These are phyloP conservation scores for Anguilla marmorata DNA, from an alignment of 2,797 vertebrate species.

Conservation along the genomic window DNA sequence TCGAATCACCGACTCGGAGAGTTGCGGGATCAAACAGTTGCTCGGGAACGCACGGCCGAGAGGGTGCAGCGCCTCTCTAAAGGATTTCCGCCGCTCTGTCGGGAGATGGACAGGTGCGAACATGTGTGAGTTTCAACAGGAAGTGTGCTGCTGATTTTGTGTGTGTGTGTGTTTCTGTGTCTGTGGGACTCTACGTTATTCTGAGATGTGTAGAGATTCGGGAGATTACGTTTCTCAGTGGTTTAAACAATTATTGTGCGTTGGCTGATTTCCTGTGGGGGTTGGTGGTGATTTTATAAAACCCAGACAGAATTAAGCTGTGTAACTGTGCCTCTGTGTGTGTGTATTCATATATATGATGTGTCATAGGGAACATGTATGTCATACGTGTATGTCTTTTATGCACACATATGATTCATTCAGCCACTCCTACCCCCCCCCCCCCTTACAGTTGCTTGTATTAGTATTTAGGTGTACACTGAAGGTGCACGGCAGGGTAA, in stretches of 20 bases:
- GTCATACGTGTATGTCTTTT: constrained; percentile 22
- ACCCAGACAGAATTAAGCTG: background rate
- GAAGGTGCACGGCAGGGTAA: background rate
- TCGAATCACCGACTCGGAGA: constrained; percentile 17
- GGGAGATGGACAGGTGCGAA: background rate
- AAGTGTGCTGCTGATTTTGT: background rate
- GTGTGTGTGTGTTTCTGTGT: background rate
- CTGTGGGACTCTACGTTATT: constrained; percentile 1
- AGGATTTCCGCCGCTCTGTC: background rate
- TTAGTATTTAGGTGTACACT: background rate
- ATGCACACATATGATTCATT: background rate
- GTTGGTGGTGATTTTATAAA: background rate
- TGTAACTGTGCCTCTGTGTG: constrained; percentile 16
- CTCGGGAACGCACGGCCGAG: constrained; percentile 26
- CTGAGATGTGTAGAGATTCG: background rate
- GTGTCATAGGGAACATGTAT: constrained; percentile 12
- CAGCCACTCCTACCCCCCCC: background rate
- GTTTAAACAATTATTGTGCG: background rate
- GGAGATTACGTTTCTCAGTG: background rate
- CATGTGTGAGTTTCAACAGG: constrained; percentile 11
- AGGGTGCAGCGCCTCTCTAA: constrained; percentile 18
- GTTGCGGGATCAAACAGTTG: constrained; percentile 20
- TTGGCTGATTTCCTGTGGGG: background rate
- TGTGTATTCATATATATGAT: constrained; percentile 30
- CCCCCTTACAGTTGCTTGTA: background rate